Conservation (phyloP, 37 sponge, comb jelly and placozoan species). For the Corticium candelabrum region DNA sequence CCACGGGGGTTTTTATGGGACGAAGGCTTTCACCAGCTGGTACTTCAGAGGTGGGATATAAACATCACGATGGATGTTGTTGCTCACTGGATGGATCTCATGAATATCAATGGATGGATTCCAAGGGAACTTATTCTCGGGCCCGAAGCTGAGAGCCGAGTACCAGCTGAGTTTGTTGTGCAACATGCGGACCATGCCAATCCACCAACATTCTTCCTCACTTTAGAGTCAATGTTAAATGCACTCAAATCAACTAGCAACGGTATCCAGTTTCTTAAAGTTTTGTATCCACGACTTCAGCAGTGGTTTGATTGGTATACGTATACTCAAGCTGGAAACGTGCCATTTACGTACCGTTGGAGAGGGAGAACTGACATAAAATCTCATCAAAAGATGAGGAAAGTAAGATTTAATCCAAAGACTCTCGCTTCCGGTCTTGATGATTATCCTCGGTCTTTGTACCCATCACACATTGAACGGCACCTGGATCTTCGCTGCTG, state of each 20-base stretch:
- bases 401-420: conserved; percentile 99
- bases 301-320: conserved; percentile 96
- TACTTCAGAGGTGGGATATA: conserved; percentile 83
- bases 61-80: conserved; percentile 76
- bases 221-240: conserved; percentile 67
- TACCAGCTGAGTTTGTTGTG: conserved; percentile 86
- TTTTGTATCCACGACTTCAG: conserved; percentile 63
- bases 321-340: conserved; percentile 67
- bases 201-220: conserved; percentile 95
- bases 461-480: conserved; percentile 80
- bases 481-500: conserved; percentile 98
- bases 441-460: conserved; percentile 91
- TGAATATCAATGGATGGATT: conserved; percentile 97
- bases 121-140: conserved; percentile 97
- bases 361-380: conserved; percentile 79
- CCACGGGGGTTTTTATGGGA: conserved; percentile 99
- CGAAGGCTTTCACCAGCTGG: conserved; percentile 97
- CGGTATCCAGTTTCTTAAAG: conserved; percentile 50
- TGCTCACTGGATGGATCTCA: conserved; percentile 94
- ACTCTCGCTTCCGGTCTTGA: conserved; percentile 94
- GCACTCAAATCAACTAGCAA: neutral
- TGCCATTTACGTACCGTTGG: conserved; percentile 79
- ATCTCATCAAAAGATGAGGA: conserved; percentile 79
- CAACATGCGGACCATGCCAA: conserved; percentile 92
- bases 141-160: conserved; percentile 76